Percentiles rank a stretch among this genome's conserved stretches.
Evolutionary conservation across 2,888 invertebrate species (phyloP).

Genomic region (Cosmia pyralina): DNA sequence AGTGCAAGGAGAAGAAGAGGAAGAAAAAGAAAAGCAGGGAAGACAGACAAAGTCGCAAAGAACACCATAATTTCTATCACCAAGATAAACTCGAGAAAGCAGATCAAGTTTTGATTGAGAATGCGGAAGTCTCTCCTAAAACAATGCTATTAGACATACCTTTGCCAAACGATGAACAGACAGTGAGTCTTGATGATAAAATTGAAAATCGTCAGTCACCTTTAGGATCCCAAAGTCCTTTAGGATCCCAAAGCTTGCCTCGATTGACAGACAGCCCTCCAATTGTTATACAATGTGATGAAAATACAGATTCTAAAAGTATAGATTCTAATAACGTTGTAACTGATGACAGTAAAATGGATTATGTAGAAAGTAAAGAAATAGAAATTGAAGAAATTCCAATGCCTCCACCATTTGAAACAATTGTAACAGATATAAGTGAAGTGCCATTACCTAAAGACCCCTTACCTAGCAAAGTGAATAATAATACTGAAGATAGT

Average conservation of each 20-base stretch:
- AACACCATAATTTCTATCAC: slow-evolving; percentile 92
- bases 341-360: slow-evolving; percentile 72
- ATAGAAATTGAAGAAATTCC: slow-evolving; percentile 83
- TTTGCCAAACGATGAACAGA: slow-evolving; percentile 79
- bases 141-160: slow-evolving; percentile 83
- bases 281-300: slow-evolving; percentile 69
- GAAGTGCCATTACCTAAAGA: slow-evolving; percentile 82
- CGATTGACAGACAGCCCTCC: slow-evolving; percentile 92
- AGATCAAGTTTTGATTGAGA: slow-evolving; percentile 70
- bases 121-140: slow-evolving; percentile 75
- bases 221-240: slow-evolving; percentile 89
- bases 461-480: slow-evolving; percentile 60
- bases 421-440: slow-evolving; percentile 81
- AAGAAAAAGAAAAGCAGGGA: slow-evolving; percentile 96
- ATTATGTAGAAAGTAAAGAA: slow-evolving; percentile 74
- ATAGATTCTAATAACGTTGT: slow-evolving; percentile 52
- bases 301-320: slow-evolving; percentile 70
- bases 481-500: slow-evolving; percentile 60
- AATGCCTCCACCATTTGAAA: slow-evolving; percentile 84
- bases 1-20: slow-evolving; percentile 94
- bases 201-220: slow-evolving; percentile 79
- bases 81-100: slow-evolving; percentile 86
- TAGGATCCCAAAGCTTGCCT: slow-evolving; percentile 91
- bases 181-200: slow-evolving; percentile 70
- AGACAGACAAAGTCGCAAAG: slow-evolving; percentile 92